phyloP scores from a whole-genome alignment of 2,888 invertebrate genomes.

The Lycocerus yunnanus region DNA sequence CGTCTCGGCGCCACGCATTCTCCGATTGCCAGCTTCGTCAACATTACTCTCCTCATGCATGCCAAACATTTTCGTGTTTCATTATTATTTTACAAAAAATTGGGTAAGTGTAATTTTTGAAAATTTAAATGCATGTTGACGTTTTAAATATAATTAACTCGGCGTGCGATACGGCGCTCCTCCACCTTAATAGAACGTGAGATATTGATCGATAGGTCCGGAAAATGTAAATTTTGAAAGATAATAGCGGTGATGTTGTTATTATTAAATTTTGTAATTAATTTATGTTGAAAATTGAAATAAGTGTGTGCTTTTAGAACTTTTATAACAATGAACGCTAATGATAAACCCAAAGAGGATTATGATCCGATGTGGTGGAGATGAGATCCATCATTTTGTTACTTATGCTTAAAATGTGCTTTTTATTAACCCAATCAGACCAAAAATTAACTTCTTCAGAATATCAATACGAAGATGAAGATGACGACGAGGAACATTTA shows the following conservation, averaged over 20 bases:
- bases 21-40: slow-evolving; percentile 22
- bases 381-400: slow-evolving; percentile 50
- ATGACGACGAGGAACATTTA: slow-evolving; percentile 41
- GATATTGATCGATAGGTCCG: neutral
- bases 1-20: slow-evolving; percentile 34
- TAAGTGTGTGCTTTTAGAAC: slow-evolving; percentile 8
- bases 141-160: neutral
- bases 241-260: neutral
- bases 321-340: slow-evolving; percentile 43
- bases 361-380: slow-evolving; percentile 47
- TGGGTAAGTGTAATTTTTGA: neutral
- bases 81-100: neutral
- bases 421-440: slow-evolving; percentile 48
- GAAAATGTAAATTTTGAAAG: neutral
- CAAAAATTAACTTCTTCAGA: slow-evolving; percentile 48
- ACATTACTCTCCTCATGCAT: slow-evolving; percentile 8
- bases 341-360: slow-evolving; percentile 45
- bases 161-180: neutral
- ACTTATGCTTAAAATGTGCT: slow-evolving; percentile 51
- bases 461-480: slow-evolving; percentile 52
- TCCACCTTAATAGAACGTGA: neutral
- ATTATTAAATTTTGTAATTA: neutral
- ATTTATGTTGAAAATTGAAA: neutral
- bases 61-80: neutral
- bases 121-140: neutral